Evolutionary conservation across 2,888 invertebrate genomes (phyloP), one percentile per base, ranked within the genome.

Genomic region (Argyra leucocephala): DNA sequence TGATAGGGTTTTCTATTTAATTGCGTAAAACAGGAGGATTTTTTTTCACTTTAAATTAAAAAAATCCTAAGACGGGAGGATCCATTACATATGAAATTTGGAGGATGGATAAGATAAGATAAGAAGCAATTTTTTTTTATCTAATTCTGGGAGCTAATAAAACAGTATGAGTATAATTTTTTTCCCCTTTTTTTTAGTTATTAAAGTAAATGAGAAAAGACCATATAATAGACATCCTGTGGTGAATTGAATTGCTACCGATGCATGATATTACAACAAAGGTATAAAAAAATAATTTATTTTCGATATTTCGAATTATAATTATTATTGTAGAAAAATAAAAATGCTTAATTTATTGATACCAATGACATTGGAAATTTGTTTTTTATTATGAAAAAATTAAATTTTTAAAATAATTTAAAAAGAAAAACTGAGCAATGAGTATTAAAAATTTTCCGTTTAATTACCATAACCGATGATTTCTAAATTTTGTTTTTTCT

Each of bases 1-100:
- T n/a, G n/a, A n/a, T n/a, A n/a, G n/a, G n/a, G n/a, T 31, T 31
- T 31, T 31, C 18, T 37, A 18, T 48, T 48, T 18, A 48, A 48
- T 48, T 48, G 48, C 48, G 48, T 48, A 48, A 48, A 48, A 48
- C 48, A n/a, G 48, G 48, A 48, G n/a, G 48, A 48, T n/a, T 18
- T 48, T 48, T 5, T 37, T 12, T 18, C 48, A 48, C 18, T 48
- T 48, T 18, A 15, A 48, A 48, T n/a, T n/a, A n/a, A 48, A 48
- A 37, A 37, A 37, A 37, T 15, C 15, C 5, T 18, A 48, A 48
- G 15, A 18, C 5, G 48, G 10, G 10, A 31, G 10, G 5, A 31
- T 31, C 10, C 31, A 31, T 31, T 7, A 7, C 31, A 31, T 3
- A 48, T 31, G 10, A 31, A 10, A 31, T 12, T 1, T 31, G 31